Base-by-base conservation (phyloP, 2,888 invertebrate genomes). In the Sericinus montela region DNA sequence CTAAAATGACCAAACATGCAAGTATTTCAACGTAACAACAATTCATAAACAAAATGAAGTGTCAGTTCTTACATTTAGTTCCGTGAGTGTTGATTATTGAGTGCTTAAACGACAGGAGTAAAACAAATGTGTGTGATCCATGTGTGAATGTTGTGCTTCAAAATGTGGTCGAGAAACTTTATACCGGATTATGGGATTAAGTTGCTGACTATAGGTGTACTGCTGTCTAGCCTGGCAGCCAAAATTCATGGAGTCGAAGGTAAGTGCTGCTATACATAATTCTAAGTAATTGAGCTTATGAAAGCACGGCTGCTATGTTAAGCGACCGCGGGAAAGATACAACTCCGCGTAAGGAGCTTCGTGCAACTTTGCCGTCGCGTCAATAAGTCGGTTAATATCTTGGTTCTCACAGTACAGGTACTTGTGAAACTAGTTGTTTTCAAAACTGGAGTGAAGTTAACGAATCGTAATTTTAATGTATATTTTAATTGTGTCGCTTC, bases 131-230 rank as follows among this genome's bases (percentile, higher is more conserved):
- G 87, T 88, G 86, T 83, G 84, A 78, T 86, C 83, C 86, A 84
- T 87, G 85, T 87, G 89, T 89, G 83, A 84, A 85, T 90, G 89
- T 90, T 86, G 86, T 90, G 90, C 73, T 80, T 72, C 85, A 91
- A 90, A 90, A 92, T 92, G 92, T 91, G 91, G 91, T 91, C 91
- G 89, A 91, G 90, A 86, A 91, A 91, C 90, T 90, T 89, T 89
- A 89, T 83, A 88, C 90, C 90, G 91, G 91, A 91, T 90, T 91
- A 91, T 91, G 91, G 91, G 91, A 91, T 91, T 91, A 90, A 81
- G 83, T 84, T 90, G 83, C 79, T 89, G 75, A 78, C 76, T 63
- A 63, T 87, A 65, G 74, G 80, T 60, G 72, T 90, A 58, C 58
- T 83, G 76, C 69, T 88, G 77, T 75, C 84, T 66, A 72, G 81